Conservation (phyloP, 2,113 vertebrate species). For the Neodon shergylaensis region DNA sequence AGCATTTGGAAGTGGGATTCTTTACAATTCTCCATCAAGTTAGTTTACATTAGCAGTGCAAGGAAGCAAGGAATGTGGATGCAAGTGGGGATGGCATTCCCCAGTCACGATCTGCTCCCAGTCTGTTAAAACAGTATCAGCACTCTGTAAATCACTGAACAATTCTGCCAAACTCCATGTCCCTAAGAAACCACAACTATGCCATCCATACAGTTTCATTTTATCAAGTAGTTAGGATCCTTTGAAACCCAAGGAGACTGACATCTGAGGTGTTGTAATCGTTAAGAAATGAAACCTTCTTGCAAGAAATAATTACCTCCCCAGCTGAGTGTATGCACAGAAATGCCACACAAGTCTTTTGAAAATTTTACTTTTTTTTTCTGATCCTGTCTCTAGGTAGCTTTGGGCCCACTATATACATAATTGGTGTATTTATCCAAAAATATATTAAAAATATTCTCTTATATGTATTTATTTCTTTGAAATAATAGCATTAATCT, state of each 20-base stretch:
- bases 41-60: neutral
- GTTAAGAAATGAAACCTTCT: neutral
- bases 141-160: conserved; percentile 59
- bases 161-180: conserved; percentile 63
- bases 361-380: neutral
- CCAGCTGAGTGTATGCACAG: neutral
- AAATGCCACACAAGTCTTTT: neutral
- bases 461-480: neutral
- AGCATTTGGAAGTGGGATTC: neutral
- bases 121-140: conserved; percentile 63
- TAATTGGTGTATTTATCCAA: neutral
- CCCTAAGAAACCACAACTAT: conserved; percentile 56
- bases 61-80: conserved; percentile 23
- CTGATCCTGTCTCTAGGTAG: neutral
- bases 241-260: conserved; percentile 67
- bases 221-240: conserved; percentile 56
- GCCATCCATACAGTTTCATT: conserved; percentile 65
- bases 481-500: neutral
- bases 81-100: conserved; percentile 52
- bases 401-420: neutral
- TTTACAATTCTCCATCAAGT: conserved; percentile 47
- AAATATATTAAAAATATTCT: neutral
- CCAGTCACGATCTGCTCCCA: conserved; percentile 54
- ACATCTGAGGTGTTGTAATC: neutral
- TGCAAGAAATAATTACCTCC: neutral